These are phyloP conservation scores for Hapalemur alaotrensis DNA, from an alignment of 2,797 vertebrate species.

Conservation along the genomic window DNA sequence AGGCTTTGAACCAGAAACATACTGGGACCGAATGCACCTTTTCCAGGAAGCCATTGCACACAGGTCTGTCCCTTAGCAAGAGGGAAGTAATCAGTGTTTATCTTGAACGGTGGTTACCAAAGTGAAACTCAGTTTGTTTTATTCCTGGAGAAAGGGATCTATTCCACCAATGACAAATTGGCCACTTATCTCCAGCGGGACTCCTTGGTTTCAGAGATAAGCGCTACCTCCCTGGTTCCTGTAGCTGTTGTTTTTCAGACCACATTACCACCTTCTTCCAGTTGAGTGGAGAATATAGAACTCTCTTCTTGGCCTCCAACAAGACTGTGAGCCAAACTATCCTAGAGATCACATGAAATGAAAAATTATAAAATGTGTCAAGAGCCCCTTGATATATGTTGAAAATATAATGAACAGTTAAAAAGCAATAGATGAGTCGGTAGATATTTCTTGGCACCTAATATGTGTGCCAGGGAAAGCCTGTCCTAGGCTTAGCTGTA, in stretches of 20 bases:
- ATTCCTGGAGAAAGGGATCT: background rate
- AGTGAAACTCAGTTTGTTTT: background rate
- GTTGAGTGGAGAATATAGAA: background rate
- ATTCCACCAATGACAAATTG: background rate
- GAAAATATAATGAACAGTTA: background rate
- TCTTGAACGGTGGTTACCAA: background rate
- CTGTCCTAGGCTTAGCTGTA: background rate
- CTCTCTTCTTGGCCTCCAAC: background rate
- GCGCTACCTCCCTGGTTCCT: background rate
- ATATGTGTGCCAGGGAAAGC: background rate
- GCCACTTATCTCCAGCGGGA: background rate
- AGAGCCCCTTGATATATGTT: background rate
- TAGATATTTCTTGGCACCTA: background rate
- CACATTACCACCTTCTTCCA: background rate
- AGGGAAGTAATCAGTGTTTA: background rate
- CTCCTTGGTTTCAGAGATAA: background rate
- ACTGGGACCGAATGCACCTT: slow-evolving; percentile 98
- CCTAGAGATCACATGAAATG: background rate
- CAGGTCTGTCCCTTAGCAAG: slow-evolving; percentile 85
- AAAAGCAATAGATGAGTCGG: background rate
- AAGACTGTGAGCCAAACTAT: background rate
- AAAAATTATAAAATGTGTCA: background rate
- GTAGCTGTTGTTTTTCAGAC: background rate
- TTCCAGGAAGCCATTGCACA: slow-evolving; percentile 96
- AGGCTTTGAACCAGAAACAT: slow-evolving; percentile 98